Evolutionary conservation across 2,113 vertebrate species (phyloP).

Genomic region (Nansenia antarctica): DNA sequence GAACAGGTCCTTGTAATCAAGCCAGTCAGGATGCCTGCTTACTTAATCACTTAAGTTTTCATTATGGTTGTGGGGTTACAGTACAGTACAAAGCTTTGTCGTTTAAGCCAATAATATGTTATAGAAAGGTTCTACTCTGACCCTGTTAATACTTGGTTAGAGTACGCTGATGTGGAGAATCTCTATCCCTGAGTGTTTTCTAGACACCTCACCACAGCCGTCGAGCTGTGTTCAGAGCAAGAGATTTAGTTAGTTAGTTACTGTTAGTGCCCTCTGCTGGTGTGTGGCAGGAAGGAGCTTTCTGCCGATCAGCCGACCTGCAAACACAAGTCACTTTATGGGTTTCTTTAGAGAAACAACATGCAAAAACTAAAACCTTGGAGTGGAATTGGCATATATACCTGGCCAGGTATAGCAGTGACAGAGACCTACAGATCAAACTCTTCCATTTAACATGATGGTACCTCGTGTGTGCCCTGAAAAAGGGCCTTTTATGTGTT

Average conservation of each 20-base stretch:
- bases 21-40: conserved; percentile 10
- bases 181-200: neutral
- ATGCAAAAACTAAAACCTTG: too few species aligned
- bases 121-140: neutral
- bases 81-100: neutral
- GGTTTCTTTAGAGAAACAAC: too few species aligned
- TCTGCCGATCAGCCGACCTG: conserved; percentile 15
- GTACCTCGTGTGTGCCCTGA: conserved; percentile 3
- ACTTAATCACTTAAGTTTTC: conserved; percentile 1
- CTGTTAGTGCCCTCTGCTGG: conserved; percentile 45
- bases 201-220: conserved; percentile 4
- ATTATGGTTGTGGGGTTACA: conserved; percentile 1
- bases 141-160: neutral
- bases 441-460: conserved; percentile 16
- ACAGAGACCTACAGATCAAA: conserved; percentile 1
- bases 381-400: too few species aligned
- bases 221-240: conserved; percentile 20
- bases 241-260: too few species aligned
- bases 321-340: too few species aligned
- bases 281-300: conserved; percentile 31
- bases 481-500: conserved; percentile 16
- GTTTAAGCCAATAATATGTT: neutral
- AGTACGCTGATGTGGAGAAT: conserved; percentile 22
- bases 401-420: neutral
- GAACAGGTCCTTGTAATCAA: conserved; percentile 5